Conservation (phyloP, 2,888 invertebrate species). For the Monoplex corrugatus region DNA sequence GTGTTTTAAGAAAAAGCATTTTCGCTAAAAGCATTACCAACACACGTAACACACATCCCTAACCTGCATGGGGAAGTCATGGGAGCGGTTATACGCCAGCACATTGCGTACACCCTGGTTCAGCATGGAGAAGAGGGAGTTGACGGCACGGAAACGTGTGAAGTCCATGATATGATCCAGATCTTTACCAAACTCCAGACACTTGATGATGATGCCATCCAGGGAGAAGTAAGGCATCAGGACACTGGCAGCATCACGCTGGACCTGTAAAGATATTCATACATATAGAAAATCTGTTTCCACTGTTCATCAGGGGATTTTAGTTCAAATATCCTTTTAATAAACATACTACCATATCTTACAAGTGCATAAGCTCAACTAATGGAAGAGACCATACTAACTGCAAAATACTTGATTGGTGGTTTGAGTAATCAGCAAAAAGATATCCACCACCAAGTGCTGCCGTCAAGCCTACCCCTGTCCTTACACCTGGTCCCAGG, state of each 20-base stretch:
- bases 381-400: too few species aligned
- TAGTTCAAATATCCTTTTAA: too few species aligned
- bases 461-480: too few species aligned
- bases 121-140: slow-evolving; percentile 98
- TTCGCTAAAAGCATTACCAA: too few species aligned
- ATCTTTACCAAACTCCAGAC: slow-evolving; percentile 93
- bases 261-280: slow-evolving; percentile 83
- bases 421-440: too few species aligned
- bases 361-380: too few species aligned
- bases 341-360: too few species aligned
- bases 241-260: slow-evolving; percentile 93
- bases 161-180: slow-evolving; percentile 99
- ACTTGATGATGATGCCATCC: slow-evolving; percentile 95
- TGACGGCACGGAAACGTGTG: slow-evolving; percentile 96
- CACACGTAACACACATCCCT: slow-evolving; percentile 49
- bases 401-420: too few species aligned
- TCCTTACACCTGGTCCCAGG: too few species aligned
- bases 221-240: slow-evolving; percentile 93
- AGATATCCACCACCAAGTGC: too few species aligned
- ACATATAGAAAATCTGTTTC: background rate
- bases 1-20: too few species aligned
- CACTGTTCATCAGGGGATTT: too few species aligned
- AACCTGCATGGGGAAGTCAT: slow-evolving; percentile 94
- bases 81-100: slow-evolving; percentile 94
- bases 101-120: slow-evolving; percentile 96